Conservation (phyloP, 2,113 vertebrate species). For the Litocranius walleri region DNA sequence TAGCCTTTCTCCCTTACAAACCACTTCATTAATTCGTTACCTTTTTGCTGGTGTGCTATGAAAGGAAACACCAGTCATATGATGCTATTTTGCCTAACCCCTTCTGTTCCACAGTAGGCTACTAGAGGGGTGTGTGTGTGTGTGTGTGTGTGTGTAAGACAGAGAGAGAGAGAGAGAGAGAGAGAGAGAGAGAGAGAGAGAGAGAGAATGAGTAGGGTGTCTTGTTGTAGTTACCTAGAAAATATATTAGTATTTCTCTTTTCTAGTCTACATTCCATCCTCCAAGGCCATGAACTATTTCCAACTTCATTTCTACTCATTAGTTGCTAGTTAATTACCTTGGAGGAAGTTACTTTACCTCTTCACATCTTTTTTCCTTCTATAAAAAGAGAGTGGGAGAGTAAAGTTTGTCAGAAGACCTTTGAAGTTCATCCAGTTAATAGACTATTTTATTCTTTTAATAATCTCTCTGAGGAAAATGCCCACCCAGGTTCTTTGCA, state of each 20-base stretch:
- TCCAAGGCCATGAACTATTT: neutral
- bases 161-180: no score
- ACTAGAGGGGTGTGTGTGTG: no score
- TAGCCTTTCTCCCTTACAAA: neutral
- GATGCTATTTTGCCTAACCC: no score
- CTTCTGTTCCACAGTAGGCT: no score
- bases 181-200: rapidly evolving
- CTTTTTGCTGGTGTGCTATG: slow-evolving; percentile 6
- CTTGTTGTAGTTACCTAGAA: neutral
- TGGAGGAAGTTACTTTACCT: neutral
- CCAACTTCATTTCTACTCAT: neutral
- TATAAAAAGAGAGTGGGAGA: neutral
- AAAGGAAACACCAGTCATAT: slow-evolving; percentile 20
- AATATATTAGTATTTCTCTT: neutral
- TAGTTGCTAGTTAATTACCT: neutral
- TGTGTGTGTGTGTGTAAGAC: neutral
- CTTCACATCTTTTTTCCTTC: neutral
- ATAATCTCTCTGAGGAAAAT: neutral
- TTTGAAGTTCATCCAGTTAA: neutral
- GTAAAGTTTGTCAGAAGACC: neutral
- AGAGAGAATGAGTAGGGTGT: neutral
- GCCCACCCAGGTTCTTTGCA: neutral
- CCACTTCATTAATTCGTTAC: neutral
- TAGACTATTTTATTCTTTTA: neutral
- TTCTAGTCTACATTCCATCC: neutral